Evolutionary conservation across 1,140 invertebrate genomes (phyloP).

Genomic region (Brachionus rubens): DNA sequence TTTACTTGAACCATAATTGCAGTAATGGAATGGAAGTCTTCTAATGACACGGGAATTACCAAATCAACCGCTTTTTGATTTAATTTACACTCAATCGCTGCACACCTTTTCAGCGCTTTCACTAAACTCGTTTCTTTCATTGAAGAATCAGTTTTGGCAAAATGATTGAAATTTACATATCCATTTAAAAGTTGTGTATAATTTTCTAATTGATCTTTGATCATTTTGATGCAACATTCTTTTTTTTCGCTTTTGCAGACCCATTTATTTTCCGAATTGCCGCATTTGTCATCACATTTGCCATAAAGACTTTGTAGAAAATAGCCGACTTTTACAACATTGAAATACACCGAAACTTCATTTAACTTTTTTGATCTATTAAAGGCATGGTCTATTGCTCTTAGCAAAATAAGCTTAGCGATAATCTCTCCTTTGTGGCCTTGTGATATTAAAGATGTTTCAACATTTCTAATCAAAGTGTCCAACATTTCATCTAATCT

Average conservation of each 20-base stretch:
- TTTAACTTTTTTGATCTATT: background rate
- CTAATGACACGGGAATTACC: slow-evolving; percentile 3
- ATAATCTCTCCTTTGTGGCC: slow-evolving; percentile 3
- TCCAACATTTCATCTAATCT: background rate
- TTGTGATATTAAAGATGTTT: background rate
- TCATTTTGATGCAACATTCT: slow-evolving; percentile 6
- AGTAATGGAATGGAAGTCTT: slow-evolving; percentile 4
- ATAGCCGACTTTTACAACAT: background rate
- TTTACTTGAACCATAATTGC: slow-evolving; percentile 11
- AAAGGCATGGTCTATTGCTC: background rate
- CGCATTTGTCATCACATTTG: background rate
- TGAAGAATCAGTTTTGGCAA: background rate
- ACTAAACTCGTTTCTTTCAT: background rate
- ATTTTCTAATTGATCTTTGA: slow-evolving; percentile 5
- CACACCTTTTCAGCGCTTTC: slow-evolving; percentile 1
- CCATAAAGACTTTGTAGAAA: slow-evolving; percentile 23
- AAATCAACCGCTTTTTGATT: background rate
- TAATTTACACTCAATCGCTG: slow-evolving; percentile 2
- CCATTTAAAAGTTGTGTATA: background rate
- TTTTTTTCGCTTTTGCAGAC: background rate
- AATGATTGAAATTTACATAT: slow-evolving; percentile 33
- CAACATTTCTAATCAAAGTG: background rate
- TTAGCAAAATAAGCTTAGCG: background rate
- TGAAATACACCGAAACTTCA: no score
- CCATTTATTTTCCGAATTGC: background rate